Percentiles rank a stretch among this genome's conserved stretches.
phyloP scores from a whole-genome alignment of 92 coral and sea anemone genomes.

The Siderastrea siderea region DNA sequence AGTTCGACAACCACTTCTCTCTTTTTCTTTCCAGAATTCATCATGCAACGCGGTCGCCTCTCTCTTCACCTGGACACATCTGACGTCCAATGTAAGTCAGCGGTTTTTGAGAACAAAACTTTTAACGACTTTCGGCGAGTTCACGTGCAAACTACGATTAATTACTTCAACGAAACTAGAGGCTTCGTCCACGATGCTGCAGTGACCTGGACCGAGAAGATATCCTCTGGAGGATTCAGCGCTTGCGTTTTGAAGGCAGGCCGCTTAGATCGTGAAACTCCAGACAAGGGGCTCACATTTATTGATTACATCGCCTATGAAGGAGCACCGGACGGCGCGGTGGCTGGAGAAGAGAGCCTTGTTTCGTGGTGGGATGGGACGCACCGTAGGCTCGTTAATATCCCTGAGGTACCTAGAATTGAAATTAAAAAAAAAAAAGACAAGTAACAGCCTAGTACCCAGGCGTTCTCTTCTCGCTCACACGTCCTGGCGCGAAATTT shows the following conservation, averaged over 20 bases:
- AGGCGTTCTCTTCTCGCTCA: too few relatives aligned
- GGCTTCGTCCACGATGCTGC: slow-evolving; percentile 77
- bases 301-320: slow-evolving; percentile 81
- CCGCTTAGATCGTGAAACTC: slow-evolving; percentile 66
- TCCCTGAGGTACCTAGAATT: slow-evolving; percentile 52
- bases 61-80: slow-evolving; percentile 65
- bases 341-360: slow-evolving; percentile 71
- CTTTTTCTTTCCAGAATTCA: slow-evolving; percentile 55
- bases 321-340: slow-evolving; percentile 74
- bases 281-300: slow-evolving; percentile 73
- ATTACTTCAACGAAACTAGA: slow-evolving; percentile 69
- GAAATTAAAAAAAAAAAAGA: too few relatives aligned
- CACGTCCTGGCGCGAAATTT: too few relatives aligned
- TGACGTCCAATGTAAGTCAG: slow-evolving; percentile 72
- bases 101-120: slow-evolving; percentile 36
- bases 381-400: slow-evolving; percentile 47
- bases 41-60: slow-evolving; percentile 82
- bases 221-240: slow-evolving; percentile 58
- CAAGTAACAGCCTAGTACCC: too few relatives aligned
- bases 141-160: slow-evolving; percentile 75
- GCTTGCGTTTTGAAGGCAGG: slow-evolving; percentile 80
- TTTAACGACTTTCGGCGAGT: slow-evolving; percentile 63
- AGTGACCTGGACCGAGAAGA: slow-evolving; percentile 78
- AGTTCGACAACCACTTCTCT: neutral
- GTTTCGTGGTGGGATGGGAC: slow-evolving; percentile 84